phyloP scores from a whole-genome alignment of 2,113 vertebrate genomes.

The Upupa epops region DNA sequence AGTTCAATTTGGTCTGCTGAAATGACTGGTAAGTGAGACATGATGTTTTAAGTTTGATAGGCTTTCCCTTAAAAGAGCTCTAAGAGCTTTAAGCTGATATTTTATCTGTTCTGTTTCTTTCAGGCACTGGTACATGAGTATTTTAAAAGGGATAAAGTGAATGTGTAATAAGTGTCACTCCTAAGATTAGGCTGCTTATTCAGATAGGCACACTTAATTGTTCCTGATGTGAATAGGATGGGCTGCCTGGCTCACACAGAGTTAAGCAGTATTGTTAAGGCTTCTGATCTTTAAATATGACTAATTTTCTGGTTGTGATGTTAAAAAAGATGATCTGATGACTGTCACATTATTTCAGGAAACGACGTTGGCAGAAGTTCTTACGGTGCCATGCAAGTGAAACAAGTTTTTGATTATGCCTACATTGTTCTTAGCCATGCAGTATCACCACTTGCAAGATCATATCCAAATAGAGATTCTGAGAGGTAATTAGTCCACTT shows the following conservation, averaged over 20 bases:
- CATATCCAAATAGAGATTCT: constrained; percentile 92
- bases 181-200: background rate
- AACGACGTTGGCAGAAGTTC: constrained; percentile 98
- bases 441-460: constrained; percentile 92
- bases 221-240: background rate
- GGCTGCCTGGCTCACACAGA: background rate
- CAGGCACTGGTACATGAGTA: background rate
- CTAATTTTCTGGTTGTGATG: constrained; percentile 10
- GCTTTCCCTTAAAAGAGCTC: background rate
- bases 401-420: constrained; percentile 98
- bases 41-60: background rate
- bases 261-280: background rate
- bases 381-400: constrained; percentile 98
- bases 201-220: background rate
- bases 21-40: constrained; percentile 45
- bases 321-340: constrained; percentile 37
- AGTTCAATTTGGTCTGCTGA: background rate
- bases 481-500: constrained; percentile 84
- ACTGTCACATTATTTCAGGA: constrained; percentile 76
- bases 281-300: background rate
- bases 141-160: background rate
- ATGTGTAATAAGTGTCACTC: background rate
- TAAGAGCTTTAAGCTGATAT: background rate
- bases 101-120: background rate
- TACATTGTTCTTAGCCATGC: constrained; percentile 95